Evolutionary conservation across 2,888 invertebrate species (phyloP), one percentile per base, ranked within the genome.

Genomic region (Sphecodes monilicornis): DNA sequence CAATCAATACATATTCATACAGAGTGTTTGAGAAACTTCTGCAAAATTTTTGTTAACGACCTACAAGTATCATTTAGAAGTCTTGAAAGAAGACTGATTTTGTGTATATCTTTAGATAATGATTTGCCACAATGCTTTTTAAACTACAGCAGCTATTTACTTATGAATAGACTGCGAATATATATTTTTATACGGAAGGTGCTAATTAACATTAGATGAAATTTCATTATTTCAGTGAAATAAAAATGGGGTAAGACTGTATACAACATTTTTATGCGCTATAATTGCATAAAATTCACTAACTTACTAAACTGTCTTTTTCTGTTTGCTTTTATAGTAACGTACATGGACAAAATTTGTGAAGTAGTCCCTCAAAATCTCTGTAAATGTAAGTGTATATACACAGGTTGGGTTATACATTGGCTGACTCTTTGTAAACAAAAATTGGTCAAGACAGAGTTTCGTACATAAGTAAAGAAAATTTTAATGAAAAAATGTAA

Each of bases 1-100:
- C 91, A 89, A 90, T 87, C 88, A 84, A 90, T 92, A 85, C 89
- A 77, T 90, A 88, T 84, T 80, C 89, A 78, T 87, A 77, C 71
- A 29, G 32, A n/a, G 13, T 22, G n/a, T 32, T 32, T 13, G 29
- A 71, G 46, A 13, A 32, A 32, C 46, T 46, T 32, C 32, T 41
- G 13, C 43, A 50, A 22, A 71, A 46, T 29, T 13, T 13, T 71
- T 16, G 10, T 43, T 29, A 43, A 29, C 43, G 10, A 2, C 11
- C 22, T 71, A 32, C 11, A 50, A 32, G 22, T 46, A 68, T n/a
- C 68, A 13, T 39, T 68, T 39, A 18, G 32, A 22, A 60, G 29
- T 60, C 26, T 60, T 8, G 18, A 60, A 60, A 60, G 29, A 29
- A 60, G 60, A 60, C 54, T n/a, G 54, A 54, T 54, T 60, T 16